Conservation (phyloP, 2,888 invertebrate species). For the Magallana nippona region DNA sequence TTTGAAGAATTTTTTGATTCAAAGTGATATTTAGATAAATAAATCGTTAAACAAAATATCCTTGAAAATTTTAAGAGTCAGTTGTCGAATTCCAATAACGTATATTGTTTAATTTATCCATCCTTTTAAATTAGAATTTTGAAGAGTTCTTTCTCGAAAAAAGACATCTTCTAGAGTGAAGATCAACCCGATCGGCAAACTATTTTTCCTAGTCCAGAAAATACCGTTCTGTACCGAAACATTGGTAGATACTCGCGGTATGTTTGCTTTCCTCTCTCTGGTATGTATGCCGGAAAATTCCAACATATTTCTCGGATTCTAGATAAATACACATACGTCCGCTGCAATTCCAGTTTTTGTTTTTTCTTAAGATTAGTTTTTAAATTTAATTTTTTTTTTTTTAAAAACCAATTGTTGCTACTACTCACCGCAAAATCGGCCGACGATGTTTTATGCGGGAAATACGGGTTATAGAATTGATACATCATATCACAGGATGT, state of each 20-base stretch:
- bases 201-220: slow-evolving; percentile 1
- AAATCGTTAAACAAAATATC: too few relatives aligned
- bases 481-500: slow-evolving; percentile 49
- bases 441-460: slow-evolving; percentile 49
- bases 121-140: too few relatives aligned
- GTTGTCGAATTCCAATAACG: too few relatives aligned
- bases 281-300: slow-evolving; percentile 41
- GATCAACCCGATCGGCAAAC: slow-evolving; percentile 2
- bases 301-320: slow-evolving; percentile 35
- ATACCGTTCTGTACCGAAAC: not conserved
- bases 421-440: slow-evolving; percentile 51
- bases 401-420: not conserved
- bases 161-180: not conserved
- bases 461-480: slow-evolving; percentile 53
- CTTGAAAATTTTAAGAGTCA: too few relatives aligned
- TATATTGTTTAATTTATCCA: too few relatives aligned
- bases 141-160: not conserved
- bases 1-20: too few relatives aligned
- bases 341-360: not conserved
- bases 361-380: not conserved
- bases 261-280: slow-evolving; percentile 42
- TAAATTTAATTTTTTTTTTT: not conserved
- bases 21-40: too few relatives aligned
- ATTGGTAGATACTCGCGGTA: slow-evolving; percentile 41
- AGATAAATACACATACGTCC: slow-evolving; percentile 32